Evolutionary conservation across 2,113 vertebrate species (phyloP).

Genomic region (Nothoprocta perdicaria): DNA sequence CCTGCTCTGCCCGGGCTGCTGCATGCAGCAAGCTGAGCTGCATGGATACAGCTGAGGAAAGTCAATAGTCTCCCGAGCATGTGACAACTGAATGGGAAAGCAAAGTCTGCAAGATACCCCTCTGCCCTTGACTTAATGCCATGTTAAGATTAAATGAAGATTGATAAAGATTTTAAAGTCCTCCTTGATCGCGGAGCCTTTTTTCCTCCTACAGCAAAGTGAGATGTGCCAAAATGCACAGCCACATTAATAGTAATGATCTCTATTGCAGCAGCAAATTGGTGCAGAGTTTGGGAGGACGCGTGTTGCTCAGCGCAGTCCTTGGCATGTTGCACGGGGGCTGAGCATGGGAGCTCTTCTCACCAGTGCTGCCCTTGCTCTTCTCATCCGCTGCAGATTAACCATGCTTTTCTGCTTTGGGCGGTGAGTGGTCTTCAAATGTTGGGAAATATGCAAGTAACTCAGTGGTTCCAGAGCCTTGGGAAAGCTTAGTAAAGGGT

Average conservation of each 20-base stretch:
- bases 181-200: fast-evolving
- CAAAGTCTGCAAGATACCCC: background rate
- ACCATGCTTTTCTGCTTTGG: background rate
- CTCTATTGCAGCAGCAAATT: slow-evolving; percentile 38
- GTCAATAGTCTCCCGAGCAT: background rate
- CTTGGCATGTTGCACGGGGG: background rate
- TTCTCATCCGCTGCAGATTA: background rate
- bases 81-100: background rate
- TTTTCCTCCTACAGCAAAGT: background rate
- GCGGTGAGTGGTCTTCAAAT: background rate
- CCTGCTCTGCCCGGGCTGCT: slow-evolving; percentile 1
- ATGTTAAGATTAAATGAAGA: background rate
- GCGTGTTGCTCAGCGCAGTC: background rate
- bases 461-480: background rate
- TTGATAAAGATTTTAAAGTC: background rate
- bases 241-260: background rate
- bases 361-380: background rate
- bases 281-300: slow-evolving; percentile 38
- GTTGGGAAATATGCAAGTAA: background rate
- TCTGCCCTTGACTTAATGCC: background rate
- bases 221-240: slow-evolving; percentile 43
- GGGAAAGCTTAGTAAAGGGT: fast-evolving
- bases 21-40: background rate
- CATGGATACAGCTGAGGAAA: background rate
- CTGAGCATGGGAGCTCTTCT: background rate